A percentile compares a stretch with the other conserved stretches of the same genome.
Conservation (phyloP, 2,888 invertebrate genomes). For the Bombylius discolor region DNA sequence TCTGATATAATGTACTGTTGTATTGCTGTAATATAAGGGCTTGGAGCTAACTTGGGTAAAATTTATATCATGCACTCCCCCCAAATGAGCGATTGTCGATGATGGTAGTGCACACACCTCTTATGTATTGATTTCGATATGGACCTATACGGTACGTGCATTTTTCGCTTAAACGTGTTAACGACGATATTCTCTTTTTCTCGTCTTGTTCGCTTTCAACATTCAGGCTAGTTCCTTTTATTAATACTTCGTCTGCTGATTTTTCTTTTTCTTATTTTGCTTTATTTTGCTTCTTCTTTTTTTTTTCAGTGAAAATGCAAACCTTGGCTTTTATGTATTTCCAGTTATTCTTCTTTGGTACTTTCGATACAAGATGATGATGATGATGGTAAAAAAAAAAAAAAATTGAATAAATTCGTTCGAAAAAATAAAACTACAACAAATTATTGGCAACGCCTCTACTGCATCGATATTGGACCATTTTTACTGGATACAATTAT, state of each 20-base stretch:
- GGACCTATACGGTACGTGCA: neutral
- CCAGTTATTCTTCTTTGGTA: neutral
- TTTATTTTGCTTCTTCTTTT: too few species aligned
- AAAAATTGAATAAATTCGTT: too few species aligned
- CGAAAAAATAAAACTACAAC: neutral
- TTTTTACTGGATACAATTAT: neutral
- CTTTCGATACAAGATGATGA: neutral
- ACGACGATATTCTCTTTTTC: too few species aligned
- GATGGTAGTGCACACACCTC: neutral
- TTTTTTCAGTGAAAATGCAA: neutral
- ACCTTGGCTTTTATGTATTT: neutral
- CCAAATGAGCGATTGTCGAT: neutral
- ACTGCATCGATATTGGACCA: constrained; percentile 8
- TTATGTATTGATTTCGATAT: neutral
- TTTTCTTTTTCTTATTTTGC: too few species aligned
- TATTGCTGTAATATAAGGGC: neutral
- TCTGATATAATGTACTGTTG: neutral
- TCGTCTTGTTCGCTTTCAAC: too few species aligned
- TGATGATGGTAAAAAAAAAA: neutral
- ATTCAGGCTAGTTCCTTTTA: too few species aligned
- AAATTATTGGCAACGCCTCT: constrained; percentile 13
- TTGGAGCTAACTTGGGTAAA: neutral
- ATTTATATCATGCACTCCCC: neutral
- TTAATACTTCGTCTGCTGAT: too few species aligned
- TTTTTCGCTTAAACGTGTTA: neutral